phyloP scores from a whole-genome alignment of 2,797 vertebrate genomes.

The Pelodytes ibericus region DNA sequence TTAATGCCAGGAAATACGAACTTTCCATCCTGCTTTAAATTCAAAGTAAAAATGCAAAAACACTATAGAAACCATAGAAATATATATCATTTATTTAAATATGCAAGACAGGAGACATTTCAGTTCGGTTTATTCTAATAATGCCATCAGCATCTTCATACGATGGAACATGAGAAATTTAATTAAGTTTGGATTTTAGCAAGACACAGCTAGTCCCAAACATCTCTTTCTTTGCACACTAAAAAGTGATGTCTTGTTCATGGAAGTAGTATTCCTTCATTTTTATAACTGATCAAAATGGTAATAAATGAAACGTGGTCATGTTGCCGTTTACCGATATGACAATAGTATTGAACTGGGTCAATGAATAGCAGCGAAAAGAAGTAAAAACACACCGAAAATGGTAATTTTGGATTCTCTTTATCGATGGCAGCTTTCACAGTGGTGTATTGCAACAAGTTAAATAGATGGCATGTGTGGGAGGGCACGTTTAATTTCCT shows the following conservation, averaged over 20 bases:
- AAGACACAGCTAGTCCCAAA: neutral
- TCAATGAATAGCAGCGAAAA: neutral
- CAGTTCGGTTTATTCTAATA: neutral
- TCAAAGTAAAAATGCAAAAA: no score
- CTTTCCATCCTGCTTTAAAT: no score
- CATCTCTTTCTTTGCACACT: neutral
- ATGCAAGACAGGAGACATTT: slow-evolving; percentile 16
- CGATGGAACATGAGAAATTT: neutral
- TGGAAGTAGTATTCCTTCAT: neutral
- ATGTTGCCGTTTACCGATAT: neutral
- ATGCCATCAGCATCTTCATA: neutral
- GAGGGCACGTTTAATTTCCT: neutral
- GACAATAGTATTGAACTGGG: neutral
- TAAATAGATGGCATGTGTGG: neutral
- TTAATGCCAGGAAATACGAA: no score
- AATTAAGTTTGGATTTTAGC: no score
- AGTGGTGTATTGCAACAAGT: neutral
- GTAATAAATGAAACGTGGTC: neutral
- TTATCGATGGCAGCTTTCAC: neutral
- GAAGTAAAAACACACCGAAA: no score
- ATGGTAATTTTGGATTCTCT: neutral
- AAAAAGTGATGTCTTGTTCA: neutral
- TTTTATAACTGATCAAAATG: neutral
- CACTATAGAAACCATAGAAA: slow-evolving; percentile 25
- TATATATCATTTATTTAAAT: slow-evolving; percentile 41